Evolutionary conservation across 2,888 invertebrate species (phyloP).

Genomic region (Halictus quadricinctus): DNA sequence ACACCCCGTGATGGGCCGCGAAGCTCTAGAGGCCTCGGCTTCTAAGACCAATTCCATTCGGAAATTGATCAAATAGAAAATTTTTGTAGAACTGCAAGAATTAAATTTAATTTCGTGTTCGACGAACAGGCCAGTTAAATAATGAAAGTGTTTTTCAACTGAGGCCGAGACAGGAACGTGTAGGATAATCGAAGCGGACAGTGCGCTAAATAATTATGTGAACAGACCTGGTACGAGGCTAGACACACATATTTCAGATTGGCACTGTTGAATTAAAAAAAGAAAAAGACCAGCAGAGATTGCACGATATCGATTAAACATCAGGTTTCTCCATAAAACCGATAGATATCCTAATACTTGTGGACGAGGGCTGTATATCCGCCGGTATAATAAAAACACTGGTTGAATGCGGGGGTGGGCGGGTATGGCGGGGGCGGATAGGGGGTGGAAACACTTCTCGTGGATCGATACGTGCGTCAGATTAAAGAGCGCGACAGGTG

Average conservation of each 20-base stretch:
- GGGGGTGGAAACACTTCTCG: conserved; percentile 51
- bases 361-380: not conserved
- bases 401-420: conserved; percentile 4
- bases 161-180: not conserved
- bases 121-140: too few species aligned
- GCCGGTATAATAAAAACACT: conserved; percentile 33
- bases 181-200: not conserved
- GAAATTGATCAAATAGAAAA: not conserved
- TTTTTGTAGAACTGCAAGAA: not conserved
- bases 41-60: not conserved
- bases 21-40: too few species aligned
- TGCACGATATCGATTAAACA: conserved; percentile 1
- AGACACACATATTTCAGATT: not conserved
- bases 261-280: not conserved
- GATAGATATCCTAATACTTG: not conserved
- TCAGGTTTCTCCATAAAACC: not conserved
- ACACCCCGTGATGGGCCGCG: too few species aligned
- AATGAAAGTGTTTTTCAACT: not conserved
- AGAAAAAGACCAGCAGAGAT: not conserved
- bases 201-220: not conserved
- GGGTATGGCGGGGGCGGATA: not conserved
- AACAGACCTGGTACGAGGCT: not conserved
- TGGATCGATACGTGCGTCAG: conserved; percentile 69
- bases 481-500: conserved; percentile 71
- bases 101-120: not conserved